Percentiles rank a stretch among this genome's conserved stretches.
Evolutionary conservation across 2,888 invertebrate genomes (phyloP).

Genomic region (Monopis laevigella): DNA sequence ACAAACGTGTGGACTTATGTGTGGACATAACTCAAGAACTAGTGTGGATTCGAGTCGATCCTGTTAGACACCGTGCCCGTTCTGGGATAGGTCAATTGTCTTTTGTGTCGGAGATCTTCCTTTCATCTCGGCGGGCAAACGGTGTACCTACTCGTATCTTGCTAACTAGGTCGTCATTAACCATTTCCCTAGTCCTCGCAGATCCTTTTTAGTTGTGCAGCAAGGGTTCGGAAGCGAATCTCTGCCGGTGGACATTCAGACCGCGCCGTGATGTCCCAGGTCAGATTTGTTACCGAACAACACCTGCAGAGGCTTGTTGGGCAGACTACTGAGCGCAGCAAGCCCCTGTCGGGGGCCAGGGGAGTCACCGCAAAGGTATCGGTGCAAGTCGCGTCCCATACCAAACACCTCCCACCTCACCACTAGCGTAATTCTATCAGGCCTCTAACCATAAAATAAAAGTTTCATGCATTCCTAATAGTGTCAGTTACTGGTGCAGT

Average conservation of each 20-base stretch:
- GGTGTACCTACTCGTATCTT: slow-evolving; percentile 58
- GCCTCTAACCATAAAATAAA: no score
- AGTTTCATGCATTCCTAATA: no score
- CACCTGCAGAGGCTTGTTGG: slow-evolving; percentile 65
- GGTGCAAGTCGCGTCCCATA: no score
- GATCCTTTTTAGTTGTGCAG: slow-evolving; percentile 72
- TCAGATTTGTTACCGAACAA: slow-evolving; percentile 78
- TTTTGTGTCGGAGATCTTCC: slow-evolving; percentile 25
- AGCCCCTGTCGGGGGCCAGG: no score
- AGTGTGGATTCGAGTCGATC: slow-evolving; percentile 25
- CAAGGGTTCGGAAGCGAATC: slow-evolving; percentile 71
- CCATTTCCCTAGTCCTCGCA: slow-evolving; percentile 78
- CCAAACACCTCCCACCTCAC: no score
- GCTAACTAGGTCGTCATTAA: slow-evolving; percentile 72
- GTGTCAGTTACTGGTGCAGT: no score
- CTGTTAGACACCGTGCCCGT: slow-evolving; percentile 20
- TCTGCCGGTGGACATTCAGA: slow-evolving; percentile 70
- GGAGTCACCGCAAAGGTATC: no score
- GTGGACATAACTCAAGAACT: no score
- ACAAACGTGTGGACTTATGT: no score
- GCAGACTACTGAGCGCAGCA: no score
- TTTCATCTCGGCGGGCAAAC: slow-evolving; percentile 25
- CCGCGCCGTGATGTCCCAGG: slow-evolving; percentile 76
- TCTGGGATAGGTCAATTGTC: slow-evolving; percentile 19
- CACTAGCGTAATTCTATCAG: no score